A percentile compares a stretch with the other conserved stretches of the same genome.
Conservation (phyloP, 2,113 vertebrate species). For the Beaufortia kweichowensis region DNA sequence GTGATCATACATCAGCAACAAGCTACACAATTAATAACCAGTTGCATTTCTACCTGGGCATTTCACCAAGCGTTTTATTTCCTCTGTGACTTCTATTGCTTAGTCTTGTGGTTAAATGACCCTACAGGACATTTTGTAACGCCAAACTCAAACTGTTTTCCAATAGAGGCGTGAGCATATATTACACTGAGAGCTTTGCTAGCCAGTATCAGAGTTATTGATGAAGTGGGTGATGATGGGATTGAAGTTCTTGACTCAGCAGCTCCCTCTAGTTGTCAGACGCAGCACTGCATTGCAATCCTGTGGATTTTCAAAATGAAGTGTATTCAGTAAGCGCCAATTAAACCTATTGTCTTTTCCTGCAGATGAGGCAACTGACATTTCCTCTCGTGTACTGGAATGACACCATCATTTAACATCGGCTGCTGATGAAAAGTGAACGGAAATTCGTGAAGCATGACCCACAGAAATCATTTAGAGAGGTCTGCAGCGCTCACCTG, state of each 20-base stretch:
- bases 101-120: background rate
- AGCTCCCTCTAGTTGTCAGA: background rate
- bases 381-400: constrained; percentile 8
- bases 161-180: constrained; percentile 2
- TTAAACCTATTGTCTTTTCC: background rate
- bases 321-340: background rate
- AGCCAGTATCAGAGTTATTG: constrained; percentile 19
- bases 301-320: too few species aligned
- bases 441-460: constrained; percentile 38
- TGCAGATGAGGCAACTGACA: constrained; percentile 7
- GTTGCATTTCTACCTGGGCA: background rate
- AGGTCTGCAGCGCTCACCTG: constrained; percentile 7
- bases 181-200: constrained; percentile 16
- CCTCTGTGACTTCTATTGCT: background rate
- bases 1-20: constrained; percentile 22
- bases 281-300: background rate
- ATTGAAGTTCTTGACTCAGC: constrained; percentile 9
- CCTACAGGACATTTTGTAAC: constrained; percentile 15
- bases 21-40: constrained; percentile 17
- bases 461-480: constrained; percentile 53
- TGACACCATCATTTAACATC: constrained; percentile 35
- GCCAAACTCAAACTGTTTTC: constrained; percentile 10
- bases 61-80: constrained; percentile 9
- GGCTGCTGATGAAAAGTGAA: constrained; percentile 42
- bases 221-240: constrained; percentile 17